Base-by-base conservation (phyloP, 2,797 vertebrate species). In the Sebastes paucispinis region DNA sequence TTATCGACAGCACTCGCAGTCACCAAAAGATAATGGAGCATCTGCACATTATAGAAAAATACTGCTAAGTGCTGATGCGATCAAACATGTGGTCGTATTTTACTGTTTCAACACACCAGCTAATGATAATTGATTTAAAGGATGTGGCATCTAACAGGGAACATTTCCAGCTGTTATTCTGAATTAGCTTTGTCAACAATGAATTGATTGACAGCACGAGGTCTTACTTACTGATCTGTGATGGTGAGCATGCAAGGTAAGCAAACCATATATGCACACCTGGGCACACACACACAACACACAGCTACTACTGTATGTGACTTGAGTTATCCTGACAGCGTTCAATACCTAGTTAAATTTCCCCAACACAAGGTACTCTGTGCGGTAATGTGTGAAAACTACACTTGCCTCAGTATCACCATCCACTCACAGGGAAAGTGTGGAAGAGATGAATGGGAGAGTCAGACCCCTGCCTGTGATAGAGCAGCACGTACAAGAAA, bases 61-160 rank as follows among this genome's bases (percentile, higher is more conserved):
- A 66, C 4, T 31, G 31, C 11, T 14, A 50, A 69, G 50, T 39
- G 57, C 32, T 86, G 39, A 68, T 71, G 59, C 24, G 47, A 83
- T 77, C 55, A 69, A 62, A 29, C 27, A 12, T 67, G 63, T 73
- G 59, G n/a, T 54, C 71, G 22, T 68, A 29, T 74, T 77, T 73
- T 52, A 75, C 71, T 52, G 20, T 75, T 84, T 66, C 34, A 77
- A 18, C 24, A 69, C 50, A 64, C 4, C 2, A 4, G 59, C 36
- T 87, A 82, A 91, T 89, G 80, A 89, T 72, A 84, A 79, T 80
- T 79, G 80, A 93, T 89, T 83, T 80, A 80, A 73, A 77, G 81
- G 80, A 91, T 91, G 84, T 89, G 81, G 88, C 84, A 86, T 88
- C 75, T 84, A 88, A 92, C 87, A 69, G 91, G 78, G 63, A 89